Percentiles rank a stretch among this genome's conserved stretches.
Conservation (phyloP, 2,888 invertebrate genomes). For the Molorchus minor region DNA sequence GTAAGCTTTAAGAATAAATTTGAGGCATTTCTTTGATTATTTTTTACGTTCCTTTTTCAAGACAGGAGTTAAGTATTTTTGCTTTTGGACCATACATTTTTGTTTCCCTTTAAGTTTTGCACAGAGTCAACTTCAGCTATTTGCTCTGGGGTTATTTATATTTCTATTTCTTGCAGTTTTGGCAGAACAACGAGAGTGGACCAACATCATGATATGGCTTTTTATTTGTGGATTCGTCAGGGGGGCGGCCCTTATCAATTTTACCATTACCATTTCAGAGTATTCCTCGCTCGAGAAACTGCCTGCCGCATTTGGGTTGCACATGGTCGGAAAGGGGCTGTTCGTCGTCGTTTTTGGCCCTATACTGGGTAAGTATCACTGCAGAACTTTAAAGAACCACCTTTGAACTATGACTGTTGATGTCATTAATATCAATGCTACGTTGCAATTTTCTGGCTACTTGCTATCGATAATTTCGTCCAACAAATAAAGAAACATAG, state of each 20-base stretch:
- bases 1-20: constrained; percentile 57
- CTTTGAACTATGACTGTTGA: no score
- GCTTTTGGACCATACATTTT: constrained; percentile 41
- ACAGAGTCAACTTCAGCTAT: constrained; percentile 39
- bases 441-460: no score
- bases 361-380: constrained; percentile 71
- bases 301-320: constrained; percentile 80
- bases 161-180: constrained; percentile 67
- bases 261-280: constrained; percentile 81
- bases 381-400: no score
- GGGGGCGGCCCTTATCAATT: constrained; percentile 80
- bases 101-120: constrained; percentile 42
- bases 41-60: constrained; percentile 32
- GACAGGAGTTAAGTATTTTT: constrained; percentile 42
- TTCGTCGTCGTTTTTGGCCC: constrained; percentile 77
- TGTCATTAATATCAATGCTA: no score
- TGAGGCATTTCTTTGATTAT: constrained; percentile 33
- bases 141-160: constrained; percentile 31
- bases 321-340: constrained; percentile 79
- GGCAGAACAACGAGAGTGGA: constrained; percentile 78
- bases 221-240: constrained; percentile 82
- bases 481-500: no score
- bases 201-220: constrained; percentile 73
- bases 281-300: constrained; percentile 75
- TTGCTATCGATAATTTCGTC: no score